Evolutionary conservation across 30 jellyfish, hydroid and myxozoan genomes (phyloP).

Genomic region (Aurelia sp.): DNA sequence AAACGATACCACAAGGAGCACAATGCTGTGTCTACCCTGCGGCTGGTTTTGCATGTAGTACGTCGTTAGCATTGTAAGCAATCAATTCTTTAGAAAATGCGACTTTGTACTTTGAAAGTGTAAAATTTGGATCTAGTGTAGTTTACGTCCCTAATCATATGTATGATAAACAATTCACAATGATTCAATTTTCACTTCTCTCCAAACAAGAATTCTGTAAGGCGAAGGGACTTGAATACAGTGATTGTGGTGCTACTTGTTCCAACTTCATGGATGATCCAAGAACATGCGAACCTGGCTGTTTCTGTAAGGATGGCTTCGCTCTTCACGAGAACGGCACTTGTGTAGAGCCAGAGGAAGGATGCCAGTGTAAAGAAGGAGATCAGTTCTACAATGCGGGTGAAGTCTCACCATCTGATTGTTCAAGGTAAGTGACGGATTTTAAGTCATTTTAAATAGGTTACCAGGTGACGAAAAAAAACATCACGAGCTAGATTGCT

Average conservation of each 20-base stretch:
- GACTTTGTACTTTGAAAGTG: too few species aligned
- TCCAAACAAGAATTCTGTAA: conserved; percentile 66
- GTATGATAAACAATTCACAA: neutral
- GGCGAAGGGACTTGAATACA: conserved; percentile 82
- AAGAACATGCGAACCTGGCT: conserved; percentile 90
- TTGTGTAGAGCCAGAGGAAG: conserved; percentile 84
- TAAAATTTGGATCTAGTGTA: neutral
- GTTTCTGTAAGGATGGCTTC: conserved; percentile 92
- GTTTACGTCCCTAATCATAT: neutral
- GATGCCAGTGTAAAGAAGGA: conserved; percentile 95
- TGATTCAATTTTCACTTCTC: neutral
- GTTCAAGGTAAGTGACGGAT: conserved; percentile 82
- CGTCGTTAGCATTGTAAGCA: too few species aligned
- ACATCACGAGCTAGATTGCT: too few species aligned
- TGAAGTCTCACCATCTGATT: conserved; percentile 95
- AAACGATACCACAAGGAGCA: too few species aligned
- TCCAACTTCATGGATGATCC: conserved; percentile 80
- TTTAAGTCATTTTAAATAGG: too few species aligned
- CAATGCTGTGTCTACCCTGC: too few species aligned
- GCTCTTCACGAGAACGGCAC: conserved; percentile 96
- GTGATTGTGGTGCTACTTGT: conserved; percentile 93
- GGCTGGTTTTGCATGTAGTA: too few species aligned
- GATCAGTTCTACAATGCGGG: conserved; percentile 86
- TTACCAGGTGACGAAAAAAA: too few species aligned
- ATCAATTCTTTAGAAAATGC: too few species aligned